Base-by-base conservation (phyloP, 2,113 vertebrate species). In the Lagopus leucura region DNA sequence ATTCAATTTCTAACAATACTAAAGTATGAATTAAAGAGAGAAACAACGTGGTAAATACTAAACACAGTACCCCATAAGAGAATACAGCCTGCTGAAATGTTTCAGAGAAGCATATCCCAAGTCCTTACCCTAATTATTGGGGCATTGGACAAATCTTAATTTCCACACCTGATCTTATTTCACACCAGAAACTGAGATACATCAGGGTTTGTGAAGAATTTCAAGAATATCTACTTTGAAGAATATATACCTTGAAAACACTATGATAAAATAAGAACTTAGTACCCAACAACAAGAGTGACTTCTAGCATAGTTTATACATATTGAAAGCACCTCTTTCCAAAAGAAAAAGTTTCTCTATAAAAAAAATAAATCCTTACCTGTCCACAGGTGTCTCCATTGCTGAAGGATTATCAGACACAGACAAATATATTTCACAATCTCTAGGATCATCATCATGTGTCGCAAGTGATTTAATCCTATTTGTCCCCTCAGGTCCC, bases 371-470 rank as follows among this genome's bases (percentile, higher is more conserved):
- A 22, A 82, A 42, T 28, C 38, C 52, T 83, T 77, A 95, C 96
- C 90, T 94, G 43, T 94, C 91, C 58, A 94, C 89, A 34, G 89
- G 80, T 20, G 87, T 81, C 13, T 94, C 95, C 73, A 81, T 1
- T 57, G 76, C 72, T 78, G 89, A 81, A 75, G 3, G 17, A 47
- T 14, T 71, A 73, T 28, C 30, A 52, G 55, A 58, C 11, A 15
- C 3, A 28, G 88, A 8, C 0, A 65, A 27, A 54, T 86, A 45
- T 0, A 83, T 73, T 13, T 72, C 88, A 78, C 6, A 57, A 32
- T 77, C 83, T 45, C n/a, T 19, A 47, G 27, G 42, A 15, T 12
- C 34, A 81, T 86, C 76, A 13, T 83, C 38, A 52, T 67, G 72
- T 11, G 3, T 38, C 72, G 19, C 11, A 55, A 48, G 38, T 4